Percentiles rank a stretch among this genome's conserved stretches.
These are phyloP conservation scores for Balanococcus diminutus DNA, from an alignment of 2,888 invertebrate species.

Conservation along the genomic window DNA sequence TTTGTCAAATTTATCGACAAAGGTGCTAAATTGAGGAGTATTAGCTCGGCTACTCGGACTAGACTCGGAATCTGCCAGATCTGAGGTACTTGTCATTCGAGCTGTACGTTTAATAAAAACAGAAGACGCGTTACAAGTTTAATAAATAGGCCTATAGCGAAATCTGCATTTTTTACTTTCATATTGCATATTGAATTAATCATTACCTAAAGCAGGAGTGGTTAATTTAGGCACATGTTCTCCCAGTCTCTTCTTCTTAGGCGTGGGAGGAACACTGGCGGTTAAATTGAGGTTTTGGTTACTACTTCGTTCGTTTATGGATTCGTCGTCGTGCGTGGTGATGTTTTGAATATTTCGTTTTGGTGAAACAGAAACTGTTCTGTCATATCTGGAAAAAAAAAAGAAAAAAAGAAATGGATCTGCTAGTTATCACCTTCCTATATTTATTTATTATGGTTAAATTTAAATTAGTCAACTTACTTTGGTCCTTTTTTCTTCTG, in stretches of 20 bases:
- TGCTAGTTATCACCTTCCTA: neutral
- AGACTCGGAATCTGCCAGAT: conserved; percentile 45
- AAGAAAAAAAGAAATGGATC: neutral
- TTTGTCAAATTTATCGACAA: conserved; percentile 42
- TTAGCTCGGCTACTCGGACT: conserved; percentile 37
- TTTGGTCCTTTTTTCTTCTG: neutral
- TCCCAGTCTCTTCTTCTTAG: conserved; percentile 37
- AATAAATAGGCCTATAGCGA: neutral
- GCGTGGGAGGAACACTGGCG: conserved; percentile 32
- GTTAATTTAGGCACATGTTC: conserved; percentile 6
- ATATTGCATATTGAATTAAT: neutral
- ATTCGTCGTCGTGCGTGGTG: neutral
- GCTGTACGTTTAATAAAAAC: neutral
- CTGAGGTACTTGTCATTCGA: conserved; percentile 27
- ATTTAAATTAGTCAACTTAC: neutral
- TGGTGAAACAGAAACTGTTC: conserved; percentile 3
- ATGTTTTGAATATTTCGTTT: neutral
- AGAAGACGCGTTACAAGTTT: neutral
- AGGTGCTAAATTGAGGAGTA: conserved; percentile 16
- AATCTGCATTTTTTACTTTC: neutral
- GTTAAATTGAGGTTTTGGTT: conserved; percentile 48
- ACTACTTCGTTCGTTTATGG: neutral
- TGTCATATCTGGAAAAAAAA: neutral
- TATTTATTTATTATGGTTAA: neutral
- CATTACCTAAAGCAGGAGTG: neutral